Percentiles rank a stretch among this genome's conserved stretches.
Evolutionary conservation across 2,113 vertebrate species (phyloP).

Genomic region (Puntigrus tetrazona): DNA sequence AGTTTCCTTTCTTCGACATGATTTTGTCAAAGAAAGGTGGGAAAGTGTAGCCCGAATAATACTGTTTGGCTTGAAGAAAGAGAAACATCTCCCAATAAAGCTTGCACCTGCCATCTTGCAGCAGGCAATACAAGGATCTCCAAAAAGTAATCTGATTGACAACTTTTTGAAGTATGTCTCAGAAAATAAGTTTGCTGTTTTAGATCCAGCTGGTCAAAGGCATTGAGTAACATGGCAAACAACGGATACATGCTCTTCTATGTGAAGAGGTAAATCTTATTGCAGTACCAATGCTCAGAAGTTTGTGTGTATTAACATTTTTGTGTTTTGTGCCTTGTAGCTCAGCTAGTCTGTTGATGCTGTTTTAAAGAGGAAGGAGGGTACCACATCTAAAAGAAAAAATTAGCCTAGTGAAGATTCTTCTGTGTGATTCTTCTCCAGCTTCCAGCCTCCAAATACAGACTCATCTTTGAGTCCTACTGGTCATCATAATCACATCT

Average conservation of each 20-base stretch:
- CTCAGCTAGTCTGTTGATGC: not conserved
- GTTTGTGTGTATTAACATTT: too few relatives aligned
- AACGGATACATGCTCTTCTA: not conserved
- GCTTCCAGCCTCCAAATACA: too few relatives aligned
- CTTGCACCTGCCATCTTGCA: constrained; percentile 35
- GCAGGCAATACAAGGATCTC: constrained; percentile 29
- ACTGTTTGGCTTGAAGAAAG: constrained; percentile 39
- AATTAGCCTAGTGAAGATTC: too few relatives aligned
- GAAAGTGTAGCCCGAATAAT: constrained; percentile 36
- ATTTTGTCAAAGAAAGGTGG: constrained; percentile 29
- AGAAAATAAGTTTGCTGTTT: constrained; percentile 11
- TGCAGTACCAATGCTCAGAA: not conserved
- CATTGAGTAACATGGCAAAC: not conserved
- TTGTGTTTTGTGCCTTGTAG: not conserved
- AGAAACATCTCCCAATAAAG: constrained; percentile 44
- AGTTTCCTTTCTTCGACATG: constrained; percentile 41
- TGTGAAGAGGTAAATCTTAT: not conserved
- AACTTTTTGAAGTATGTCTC: constrained; percentile 45
- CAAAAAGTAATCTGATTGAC: too few relatives aligned
- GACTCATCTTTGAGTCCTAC: too few relatives aligned
- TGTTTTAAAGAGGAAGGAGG: not conserved
- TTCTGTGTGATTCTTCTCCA: too few relatives aligned
- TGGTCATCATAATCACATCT: too few relatives aligned
- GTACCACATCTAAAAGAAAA: not conserved
- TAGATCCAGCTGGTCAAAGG: not conserved